Evolutionary conservation across 2,113 vertebrate genomes (phyloP), one percentile per base, ranked within the genome.

Genomic region (Noturus placidus): DNA sequence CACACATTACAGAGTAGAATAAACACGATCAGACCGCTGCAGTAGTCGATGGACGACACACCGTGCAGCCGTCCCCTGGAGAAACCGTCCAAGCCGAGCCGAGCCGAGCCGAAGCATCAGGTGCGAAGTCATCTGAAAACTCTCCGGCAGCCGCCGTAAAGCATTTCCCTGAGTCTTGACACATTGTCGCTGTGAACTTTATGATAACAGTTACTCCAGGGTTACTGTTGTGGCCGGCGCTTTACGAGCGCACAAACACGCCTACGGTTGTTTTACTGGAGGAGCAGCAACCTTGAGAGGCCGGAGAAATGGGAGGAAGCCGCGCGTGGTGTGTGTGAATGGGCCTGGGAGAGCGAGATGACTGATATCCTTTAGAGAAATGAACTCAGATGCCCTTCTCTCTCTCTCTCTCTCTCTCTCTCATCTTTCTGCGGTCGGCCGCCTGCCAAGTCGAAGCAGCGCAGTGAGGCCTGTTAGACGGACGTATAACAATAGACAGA

Each of bases 371-470:
- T 76, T 86, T 91, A 83, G 93, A 94, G 93, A 93, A 95, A 95
- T 90, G 94, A 96, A 96, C 95, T 95, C 94, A 91, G 93, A 92
- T 94, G 93, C 94, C 94, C 95, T 93, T 33, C n/a, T 30, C 65
- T 67, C 65, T 30, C 65, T 30, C n/a, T 30, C 27, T 72, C 69
- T 20, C 69, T 72, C 72, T 76, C 72, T 76, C 38, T 76, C 72
- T 76, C 72, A 27, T 50, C 72, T 76, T 76, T 76, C 72, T 76
- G 22, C 27, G 22, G 42, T 50, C 76, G 76, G 46, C 76, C 52
- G 42, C 42, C 70, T 89, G 87, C 90, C 82, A 88, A 87, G 86
- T 77, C 85, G 85, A 72, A 87, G 70, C 69, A 72, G 86, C 88
- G 87, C 86, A 89, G 87, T 67, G 86, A 87, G 86, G 91, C 90